Evolutionary conservation across 2,113 vertebrate species (phyloP).

Genomic region (Bos indicus): DNA sequence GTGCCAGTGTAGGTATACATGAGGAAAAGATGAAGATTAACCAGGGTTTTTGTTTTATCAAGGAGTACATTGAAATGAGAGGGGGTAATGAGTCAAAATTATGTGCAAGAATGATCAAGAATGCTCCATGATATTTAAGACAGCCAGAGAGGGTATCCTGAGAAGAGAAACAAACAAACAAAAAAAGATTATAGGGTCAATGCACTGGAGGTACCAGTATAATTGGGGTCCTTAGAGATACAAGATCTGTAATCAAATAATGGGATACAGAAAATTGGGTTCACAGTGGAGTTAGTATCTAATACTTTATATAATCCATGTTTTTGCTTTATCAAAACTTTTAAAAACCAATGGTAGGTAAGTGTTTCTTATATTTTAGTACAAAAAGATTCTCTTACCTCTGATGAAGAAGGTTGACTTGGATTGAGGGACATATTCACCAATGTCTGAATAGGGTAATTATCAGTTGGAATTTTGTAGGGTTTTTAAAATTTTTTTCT

Average conservation of each 20-base stretch:
- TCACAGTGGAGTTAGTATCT: neutral
- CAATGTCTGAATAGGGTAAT: conserved; percentile 30
- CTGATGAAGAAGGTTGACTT: conserved; percentile 73
- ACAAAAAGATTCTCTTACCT: conserved; percentile 77
- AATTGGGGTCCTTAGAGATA: neutral
- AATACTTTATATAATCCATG: conserved; percentile 1
- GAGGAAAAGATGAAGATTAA: neutral
- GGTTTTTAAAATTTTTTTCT: neutral
- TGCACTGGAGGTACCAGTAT: neutral
- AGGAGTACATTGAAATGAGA: neutral
- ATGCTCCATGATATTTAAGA: neutral
- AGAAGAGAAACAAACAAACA: neutral
- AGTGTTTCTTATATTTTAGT: neutral
- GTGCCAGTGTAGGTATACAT: neutral
- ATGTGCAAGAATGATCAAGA: neutral
- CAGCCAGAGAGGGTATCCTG: neutral
- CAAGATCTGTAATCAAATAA: neutral
- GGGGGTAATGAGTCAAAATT: neutral
- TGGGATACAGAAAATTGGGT: neutral
- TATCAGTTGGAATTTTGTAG: conserved; percentile 23
- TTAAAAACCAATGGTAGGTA: conserved; percentile 14
- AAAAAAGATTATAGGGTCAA: neutral
- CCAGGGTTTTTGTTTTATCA: neutral
- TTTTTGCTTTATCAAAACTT: conserved; percentile 3
- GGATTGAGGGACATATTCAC: conserved; percentile 66